Evolutionary conservation across 92 coral and sea anemone species (phyloP), one percentile per base, ranked within the genome.

Genomic region (Siderastrea radians): DNA sequence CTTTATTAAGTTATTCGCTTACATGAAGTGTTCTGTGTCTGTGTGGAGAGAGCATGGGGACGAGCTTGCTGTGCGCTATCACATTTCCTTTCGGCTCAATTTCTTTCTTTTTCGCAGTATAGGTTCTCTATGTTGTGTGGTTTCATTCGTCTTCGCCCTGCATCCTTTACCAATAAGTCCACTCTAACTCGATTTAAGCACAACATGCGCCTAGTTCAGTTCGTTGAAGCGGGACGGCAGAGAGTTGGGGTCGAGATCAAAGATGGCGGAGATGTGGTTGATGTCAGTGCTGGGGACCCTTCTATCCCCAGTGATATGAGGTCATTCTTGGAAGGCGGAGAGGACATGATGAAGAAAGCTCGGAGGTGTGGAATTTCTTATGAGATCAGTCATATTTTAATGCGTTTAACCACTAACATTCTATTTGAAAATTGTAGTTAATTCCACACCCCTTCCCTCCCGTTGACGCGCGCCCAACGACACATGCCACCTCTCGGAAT

Each of bases 181-280:
- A 48, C 43, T 43, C 74, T 75, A 3, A 58, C 72, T 6, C 80
- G 80, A 16, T 84, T 65, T 14, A 73, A 57, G 38, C 68, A 83
- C 59, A 83, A 16, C 8, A 97, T 97, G 99, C 93, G 99, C n/a
- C 93, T 97, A 45, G 96, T 97, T 49, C 99, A 94, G 88, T 97
- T 97, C 74, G 88, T 91, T 85, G 90, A 89, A 84, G 91, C 78
- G 10, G 96, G 90, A 44, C 75, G 88, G 16, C 89, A 77, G 62
- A 88, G 98, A 19, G 94, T 96, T 80, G 99, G 99, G 14, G 96
- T 94, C 13, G 99, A 97, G 71, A 68, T 86, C 84, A 73, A 77
- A 17, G 93, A 92, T 76, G 95, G 95, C 62, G 99, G 98, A 26
- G 96, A 93, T 75, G 83, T 97, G 10, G 98, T 97, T 43, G 99